Conservation (phyloP, 2,888 invertebrate species). For the Tenthredo amoena region DNA sequence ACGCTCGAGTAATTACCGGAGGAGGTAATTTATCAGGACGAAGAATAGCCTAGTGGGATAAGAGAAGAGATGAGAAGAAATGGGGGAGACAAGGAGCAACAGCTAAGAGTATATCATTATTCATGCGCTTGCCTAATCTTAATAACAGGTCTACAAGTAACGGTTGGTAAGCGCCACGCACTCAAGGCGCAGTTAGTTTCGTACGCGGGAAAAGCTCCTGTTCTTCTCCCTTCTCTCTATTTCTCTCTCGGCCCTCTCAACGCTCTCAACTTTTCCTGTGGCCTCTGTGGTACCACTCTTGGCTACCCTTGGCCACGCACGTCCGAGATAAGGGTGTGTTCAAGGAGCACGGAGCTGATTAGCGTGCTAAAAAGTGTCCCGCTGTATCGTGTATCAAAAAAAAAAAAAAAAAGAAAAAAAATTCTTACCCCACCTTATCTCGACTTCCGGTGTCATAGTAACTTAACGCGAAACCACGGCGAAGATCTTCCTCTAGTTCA, state of each 20-base stretch:
- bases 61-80: conserved; percentile 14
- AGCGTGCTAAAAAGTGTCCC: not conserved
- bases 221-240: conserved; percentile 30
- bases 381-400: not conserved
- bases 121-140: conserved; percentile 70
- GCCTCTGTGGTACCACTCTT: not conserved
- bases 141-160: conserved; percentile 63
- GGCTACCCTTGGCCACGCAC: conserved; percentile 38
- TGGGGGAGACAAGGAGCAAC: not conserved
- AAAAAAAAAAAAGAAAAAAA: not conserved
- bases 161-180: conserved; percentile 33
- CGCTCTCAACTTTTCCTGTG: not conserved
- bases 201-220: conserved; percentile 1
- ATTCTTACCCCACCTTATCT: not conserved
- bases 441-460: not conserved
- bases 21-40: conserved; percentile 72
- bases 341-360: conserved; percentile 14
- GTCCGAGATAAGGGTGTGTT: conserved; percentile 44
- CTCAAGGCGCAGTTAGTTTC: conserved; percentile 23
- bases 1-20: conserved; percentile 69
- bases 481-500: not conserved
- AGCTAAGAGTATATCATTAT: conserved; percentile 69
- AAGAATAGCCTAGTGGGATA: conserved; percentile 28
- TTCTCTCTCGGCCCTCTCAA: conserved; percentile 23
- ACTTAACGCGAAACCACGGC: not conserved